Evolutionary conservation across 2,797 vertebrate species (phyloP), one percentile per base, ranked within the genome.

Genomic region (Rhinogobio ventralis): DNA sequence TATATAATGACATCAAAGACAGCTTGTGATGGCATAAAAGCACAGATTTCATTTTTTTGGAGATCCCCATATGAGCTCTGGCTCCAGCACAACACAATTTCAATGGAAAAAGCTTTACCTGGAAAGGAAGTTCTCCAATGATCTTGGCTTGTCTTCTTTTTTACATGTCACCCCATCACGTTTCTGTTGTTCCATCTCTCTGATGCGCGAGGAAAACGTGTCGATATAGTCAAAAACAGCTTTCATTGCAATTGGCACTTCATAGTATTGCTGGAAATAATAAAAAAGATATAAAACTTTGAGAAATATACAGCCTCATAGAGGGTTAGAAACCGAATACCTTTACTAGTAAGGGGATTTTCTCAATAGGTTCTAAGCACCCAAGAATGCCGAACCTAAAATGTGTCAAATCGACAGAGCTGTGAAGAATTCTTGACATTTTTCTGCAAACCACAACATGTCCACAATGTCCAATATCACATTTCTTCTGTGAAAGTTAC

Each of bases 101-200:
- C 36, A 69, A 23, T n/a, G 5, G 2, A 71, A 68, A 36, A 57
- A 3, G 68, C 20, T 57, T 33, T 94, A 99, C 98, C 98, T 98
- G 87, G 98, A 98, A 19, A 99, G 94, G 91, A 99, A 99, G 92
- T 98, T 99, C 93, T 99, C 98, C 90, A 99, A 89, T 0, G 98
- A 98, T 69, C 97, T 94, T 81, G 97, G 97, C 90, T 98, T 99
- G 94, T 99, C 97, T 92, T 99, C 98, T 82, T 98, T 99, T 91
- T 96, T 96, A 90, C 98, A 99, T 57, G 93, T 91, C 73, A 97
- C 97, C 1, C 97, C 98, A 2, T 99, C 97, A 87, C 95, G 95
- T 93, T 99, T 99, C 92, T 99, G 97, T 89, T 96, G 97, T 91
- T 99, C 98, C 98, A 99, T 98, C 87, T 99, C 98, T 93, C 97